Conservation (phyloP, 2,888 invertebrate species). For the Parascotia fuliginaria region DNA sequence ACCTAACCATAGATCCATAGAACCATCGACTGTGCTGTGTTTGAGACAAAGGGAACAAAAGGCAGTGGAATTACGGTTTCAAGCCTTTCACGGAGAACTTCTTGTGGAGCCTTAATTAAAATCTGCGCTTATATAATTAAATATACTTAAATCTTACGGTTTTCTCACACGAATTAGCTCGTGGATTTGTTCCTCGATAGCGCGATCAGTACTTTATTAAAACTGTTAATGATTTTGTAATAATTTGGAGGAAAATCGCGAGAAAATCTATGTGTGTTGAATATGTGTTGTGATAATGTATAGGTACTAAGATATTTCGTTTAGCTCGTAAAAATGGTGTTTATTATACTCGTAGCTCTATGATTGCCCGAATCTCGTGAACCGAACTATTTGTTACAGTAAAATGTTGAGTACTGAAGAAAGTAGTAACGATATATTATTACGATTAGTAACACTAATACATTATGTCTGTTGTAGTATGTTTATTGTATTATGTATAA, state of each 20-base stretch:
- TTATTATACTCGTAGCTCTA: not conserved
- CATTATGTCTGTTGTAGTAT: too few species aligned
- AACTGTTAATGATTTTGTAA: too few species aligned
- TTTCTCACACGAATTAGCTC: conserved; percentile 35
- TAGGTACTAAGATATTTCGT: not conserved
- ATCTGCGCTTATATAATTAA: conserved; percentile 59
- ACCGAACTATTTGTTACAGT: not conserved
- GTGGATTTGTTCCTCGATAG: conserved; percentile 7
- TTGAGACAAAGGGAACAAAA: conserved; percentile 67
- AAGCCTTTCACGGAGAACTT: conserved; percentile 58
- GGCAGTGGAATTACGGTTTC: conserved; percentile 62
- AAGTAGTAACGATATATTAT: not conserved
- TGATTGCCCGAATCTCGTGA: not conserved
- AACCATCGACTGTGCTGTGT: conserved; percentile 47
- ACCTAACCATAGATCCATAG: conserved; percentile 45
- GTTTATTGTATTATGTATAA: too few species aligned
- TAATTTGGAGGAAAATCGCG: too few species aligned
- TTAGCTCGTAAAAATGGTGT: not conserved
- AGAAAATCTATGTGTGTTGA: not conserved
- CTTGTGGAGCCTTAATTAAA: conserved; percentile 63
- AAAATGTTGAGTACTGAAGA: not conserved
- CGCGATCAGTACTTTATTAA: too few species aligned
- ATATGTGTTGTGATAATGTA: not conserved
- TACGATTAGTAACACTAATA: too few species aligned
- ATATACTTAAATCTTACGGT: conserved; percentile 42